Conservation (phyloP, 2,113 vertebrate species). For the Scopus umbretta region DNA sequence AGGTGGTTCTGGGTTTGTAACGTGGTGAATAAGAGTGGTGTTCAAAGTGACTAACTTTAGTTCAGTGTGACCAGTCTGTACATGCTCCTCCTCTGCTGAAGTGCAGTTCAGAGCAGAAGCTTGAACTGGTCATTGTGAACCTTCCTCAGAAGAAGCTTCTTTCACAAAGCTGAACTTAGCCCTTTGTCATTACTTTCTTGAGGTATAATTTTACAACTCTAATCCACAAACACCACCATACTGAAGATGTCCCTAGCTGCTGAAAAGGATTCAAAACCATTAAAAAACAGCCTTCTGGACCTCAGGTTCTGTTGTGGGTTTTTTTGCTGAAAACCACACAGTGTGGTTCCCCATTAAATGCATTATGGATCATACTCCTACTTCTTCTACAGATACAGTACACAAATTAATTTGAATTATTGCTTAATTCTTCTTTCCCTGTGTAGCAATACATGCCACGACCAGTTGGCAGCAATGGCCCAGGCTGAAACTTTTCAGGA, state of each 20-base stretch:
- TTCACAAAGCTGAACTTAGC: background rate
- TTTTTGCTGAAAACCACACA: background rate
- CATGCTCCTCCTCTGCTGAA: background rate
- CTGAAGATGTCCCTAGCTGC: background rate
- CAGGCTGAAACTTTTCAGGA: conserved; percentile 3
- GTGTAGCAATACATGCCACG: background rate
- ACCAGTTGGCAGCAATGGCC: conserved; percentile 1
- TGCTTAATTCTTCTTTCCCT: conserved; percentile 21
- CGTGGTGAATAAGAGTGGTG: background rate
- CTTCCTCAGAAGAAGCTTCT: background rate
- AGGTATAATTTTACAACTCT: background rate
- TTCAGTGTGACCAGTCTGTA: background rate
- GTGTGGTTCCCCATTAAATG: background rate
- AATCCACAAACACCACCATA: background rate
- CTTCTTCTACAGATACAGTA: conserved; percentile 1
- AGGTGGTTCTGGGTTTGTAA: background rate
- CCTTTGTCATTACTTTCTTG: background rate
- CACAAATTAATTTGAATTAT: conserved; percentile 47
- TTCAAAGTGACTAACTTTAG: background rate
- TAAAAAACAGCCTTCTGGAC: background rate
- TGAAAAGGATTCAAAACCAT: background rate
- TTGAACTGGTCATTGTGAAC: background rate
- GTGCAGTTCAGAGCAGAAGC: background rate
- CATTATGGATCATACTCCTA: background rate
- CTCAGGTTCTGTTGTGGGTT: background rate